A percentile compares a stretch with the other conserved stretches of the same genome.
Evolutionary conservation across 2,797 vertebrate genomes (phyloP).

Genomic region (Mionectes olivaceus): DNA sequence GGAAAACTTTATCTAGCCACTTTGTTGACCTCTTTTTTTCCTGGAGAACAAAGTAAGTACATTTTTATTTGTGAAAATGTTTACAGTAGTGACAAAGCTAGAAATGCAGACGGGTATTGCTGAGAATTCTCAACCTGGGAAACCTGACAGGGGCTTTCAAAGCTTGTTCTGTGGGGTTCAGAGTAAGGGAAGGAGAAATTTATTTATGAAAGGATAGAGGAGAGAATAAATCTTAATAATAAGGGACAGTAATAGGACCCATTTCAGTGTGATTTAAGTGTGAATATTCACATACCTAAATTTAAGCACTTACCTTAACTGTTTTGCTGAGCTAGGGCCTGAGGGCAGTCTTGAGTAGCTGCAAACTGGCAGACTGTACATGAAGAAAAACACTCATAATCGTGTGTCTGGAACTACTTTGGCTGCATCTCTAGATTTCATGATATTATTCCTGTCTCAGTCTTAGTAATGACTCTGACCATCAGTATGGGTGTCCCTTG

Average conservation of each 20-base stretch:
- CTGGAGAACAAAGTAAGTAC: neutral
- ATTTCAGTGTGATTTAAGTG: neutral
- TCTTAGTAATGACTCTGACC: neutral
- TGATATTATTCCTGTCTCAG: neutral
- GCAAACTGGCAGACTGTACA: neutral
- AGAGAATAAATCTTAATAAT: neutral
- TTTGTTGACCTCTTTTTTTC: fast-evolving
- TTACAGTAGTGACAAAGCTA: neutral
- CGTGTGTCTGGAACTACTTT: neutral
- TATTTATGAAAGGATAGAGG: neutral
- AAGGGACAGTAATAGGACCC: neutral
- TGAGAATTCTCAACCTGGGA: neutral
- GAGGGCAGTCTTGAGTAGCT: neutral
- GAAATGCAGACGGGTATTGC: neutral
- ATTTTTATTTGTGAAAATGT: neutral
- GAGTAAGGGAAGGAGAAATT: neutral
- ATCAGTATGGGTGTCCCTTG: neutral
- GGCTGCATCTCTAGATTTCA: neutral
- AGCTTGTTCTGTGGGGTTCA: neutral
- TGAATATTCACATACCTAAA: neutral
- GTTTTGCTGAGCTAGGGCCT: neutral
- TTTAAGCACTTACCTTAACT: neutral
- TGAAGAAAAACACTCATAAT: neutral
- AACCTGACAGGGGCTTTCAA: neutral
- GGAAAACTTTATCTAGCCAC: neutral